phyloP scores from a whole-genome alignment of 2,113 vertebrate species.

The Prochilodus magdalenae region DNA sequence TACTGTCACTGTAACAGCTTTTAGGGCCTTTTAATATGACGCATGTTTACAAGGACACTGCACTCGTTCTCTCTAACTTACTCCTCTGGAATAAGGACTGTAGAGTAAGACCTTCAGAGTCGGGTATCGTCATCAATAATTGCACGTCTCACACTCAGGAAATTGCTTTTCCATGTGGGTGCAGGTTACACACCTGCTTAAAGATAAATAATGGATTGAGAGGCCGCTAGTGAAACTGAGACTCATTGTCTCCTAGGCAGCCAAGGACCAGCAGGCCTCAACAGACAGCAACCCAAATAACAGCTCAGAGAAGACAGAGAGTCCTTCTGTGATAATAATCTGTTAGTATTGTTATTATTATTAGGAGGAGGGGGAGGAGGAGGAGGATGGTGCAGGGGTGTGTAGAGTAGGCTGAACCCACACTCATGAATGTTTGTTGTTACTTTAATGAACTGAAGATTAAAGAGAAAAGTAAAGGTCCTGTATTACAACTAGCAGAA shows the following conservation, averaged over 20 bases:
- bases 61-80: not conserved
- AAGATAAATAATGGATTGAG: slow-evolving; percentile 64
- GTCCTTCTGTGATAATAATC: not conserved
- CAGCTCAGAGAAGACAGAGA: not conserved
- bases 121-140: slow-evolving; percentile 63
- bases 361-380: not conserved
- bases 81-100: slow-evolving; percentile 6
- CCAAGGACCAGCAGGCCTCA: slow-evolving; percentile 21
- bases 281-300: slow-evolving; percentile 2
- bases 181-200: slow-evolving; percentile 63
- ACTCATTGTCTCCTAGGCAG: slow-evolving; percentile 52
- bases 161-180: slow-evolving; percentile 57
- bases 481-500: too few relatives aligned
- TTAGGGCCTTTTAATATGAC: not conserved
- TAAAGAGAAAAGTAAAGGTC: too few relatives aligned
- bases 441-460: too few relatives aligned
- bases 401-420: too few relatives aligned
- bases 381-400: too few relatives aligned
- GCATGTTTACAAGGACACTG: not conserved
- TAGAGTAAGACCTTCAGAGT: slow-evolving; percentile 16
- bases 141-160: slow-evolving; percentile 59
- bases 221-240: slow-evolving; percentile 46
- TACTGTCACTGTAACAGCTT: not conserved
- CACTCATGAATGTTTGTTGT: too few relatives aligned
- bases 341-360: not conserved